phyloP scores from a whole-genome alignment of 2,797 vertebrate genomes.

The Eleutherodactylus coqui region DNA sequence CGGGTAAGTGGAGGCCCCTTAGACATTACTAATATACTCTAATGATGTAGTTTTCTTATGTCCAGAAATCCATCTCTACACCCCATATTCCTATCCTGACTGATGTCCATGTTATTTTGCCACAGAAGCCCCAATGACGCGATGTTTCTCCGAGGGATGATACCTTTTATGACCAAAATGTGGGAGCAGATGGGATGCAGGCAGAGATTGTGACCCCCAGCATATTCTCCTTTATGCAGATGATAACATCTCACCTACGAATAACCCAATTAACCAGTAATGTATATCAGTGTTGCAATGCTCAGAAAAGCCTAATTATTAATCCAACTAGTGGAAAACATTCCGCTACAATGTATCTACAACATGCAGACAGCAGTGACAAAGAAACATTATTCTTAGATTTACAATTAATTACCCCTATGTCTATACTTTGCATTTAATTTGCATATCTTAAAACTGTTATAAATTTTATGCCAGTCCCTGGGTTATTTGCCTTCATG shows the following conservation, averaged over 20 bases:
- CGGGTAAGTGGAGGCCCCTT: too few species aligned
- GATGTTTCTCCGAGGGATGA: too few species aligned
- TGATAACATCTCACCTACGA: conserved; percentile 70
- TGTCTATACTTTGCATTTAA: conserved; percentile 93
- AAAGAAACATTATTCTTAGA: conserved; percentile 96
- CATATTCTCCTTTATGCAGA: conserved; percentile 47
- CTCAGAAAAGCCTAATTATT: conserved; percentile 86
- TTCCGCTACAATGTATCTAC: conserved; percentile 91
- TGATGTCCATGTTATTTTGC: too few species aligned
- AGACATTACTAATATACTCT: too few species aligned
- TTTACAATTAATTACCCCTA: conserved; percentile 96
- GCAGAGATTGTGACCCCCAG: background rate
- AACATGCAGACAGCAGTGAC: conserved; percentile 93
- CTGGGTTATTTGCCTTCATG: conserved; percentile 73
- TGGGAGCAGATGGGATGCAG: background rate
- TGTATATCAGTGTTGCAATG: conserved; percentile 81
- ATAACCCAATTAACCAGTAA: conserved; percentile 75
- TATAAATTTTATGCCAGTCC: conserved; percentile 87
- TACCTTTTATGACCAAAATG: background rate
- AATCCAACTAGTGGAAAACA: conserved; percentile 89
- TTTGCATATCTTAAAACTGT: conserved; percentile 96
- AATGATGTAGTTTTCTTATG: too few species aligned
- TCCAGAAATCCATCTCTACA: too few species aligned
- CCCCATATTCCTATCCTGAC: too few species aligned
- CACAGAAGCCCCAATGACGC: too few species aligned